Evolutionary conservation across 2,113 vertebrate genomes (phyloP), one percentile per base, ranked within the genome.

Genomic region (Cynopterus brachyotis): DNA sequence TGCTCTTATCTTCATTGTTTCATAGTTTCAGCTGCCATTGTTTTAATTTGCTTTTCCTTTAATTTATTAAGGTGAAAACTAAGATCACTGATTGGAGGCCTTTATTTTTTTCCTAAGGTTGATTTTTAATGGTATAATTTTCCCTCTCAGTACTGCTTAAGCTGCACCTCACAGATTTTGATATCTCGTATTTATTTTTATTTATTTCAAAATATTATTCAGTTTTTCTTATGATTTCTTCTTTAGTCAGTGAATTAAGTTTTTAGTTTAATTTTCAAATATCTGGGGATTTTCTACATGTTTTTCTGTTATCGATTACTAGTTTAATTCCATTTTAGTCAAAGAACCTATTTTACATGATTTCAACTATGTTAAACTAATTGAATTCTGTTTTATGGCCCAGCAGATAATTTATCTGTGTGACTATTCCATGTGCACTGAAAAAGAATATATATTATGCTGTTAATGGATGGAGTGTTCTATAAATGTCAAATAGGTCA

Each of bases 61-160:
- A 79, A 42, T 64, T 87, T 79, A 88, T 78, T 66, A 42, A 80
- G 9, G 26, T 26, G 1, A 45, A 89, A 55, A 24, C 11, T 24
- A 64, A 94, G 35, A 66, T 70, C 30, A 84, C 16, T 24, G 5
- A 80, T 37, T 91, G 66, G 28, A 90, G 37, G 42, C 0, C 19
- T 70, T 84, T 53, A 4, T 82, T 64, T 78, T 78, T 66, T 69
- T 47, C 47, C 30, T 55, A 69, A 76, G 42, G 42, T 55, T 67
- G 75, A 35, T 8, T 79, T 55, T 85, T 89, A 92, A 76, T 42
- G 10, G 19, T 67, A 89, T 78, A 62, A n/a, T 95, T 95, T 93
- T 76, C 35, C 85, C 70, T 84, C 20, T 93, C 79, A 60, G 28
- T 84, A 22, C 40, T 42, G 30, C 40, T 78, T 62, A 45, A 67